phyloP scores from a whole-genome alignment of 2,113 vertebrate species.

The Pogona vitticeps region DNA sequence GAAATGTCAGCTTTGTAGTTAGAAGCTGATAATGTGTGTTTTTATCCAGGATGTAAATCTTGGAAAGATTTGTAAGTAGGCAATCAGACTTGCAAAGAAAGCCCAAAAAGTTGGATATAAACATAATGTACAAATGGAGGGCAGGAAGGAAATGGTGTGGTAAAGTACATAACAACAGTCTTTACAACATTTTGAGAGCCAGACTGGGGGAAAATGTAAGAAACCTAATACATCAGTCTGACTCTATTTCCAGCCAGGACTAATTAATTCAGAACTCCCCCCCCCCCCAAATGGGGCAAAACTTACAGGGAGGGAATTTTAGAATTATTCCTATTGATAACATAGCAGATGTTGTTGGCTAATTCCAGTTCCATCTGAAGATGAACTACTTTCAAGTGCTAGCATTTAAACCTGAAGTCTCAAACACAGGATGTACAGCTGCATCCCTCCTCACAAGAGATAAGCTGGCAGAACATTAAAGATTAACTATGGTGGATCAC shows the following conservation, averaged over 20 bases:
- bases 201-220: not conserved
- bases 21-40: too few relatives aligned
- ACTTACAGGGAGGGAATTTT: not conserved
- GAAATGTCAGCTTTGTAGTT: too few relatives aligned
- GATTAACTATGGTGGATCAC: constrained; percentile 1
- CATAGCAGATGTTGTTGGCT: not conserved
- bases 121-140: not conserved
- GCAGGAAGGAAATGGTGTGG: not conserved
- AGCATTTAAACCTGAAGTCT: not conserved
- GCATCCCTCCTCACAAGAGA: constrained; percentile 2
- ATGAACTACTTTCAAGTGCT: constrained; percentile 26
- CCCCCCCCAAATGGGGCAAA: not conserved
- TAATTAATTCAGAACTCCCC: not conserved
- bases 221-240: not conserved
- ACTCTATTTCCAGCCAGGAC: not conserved
- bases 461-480: not conserved
- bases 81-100: too few relatives aligned
- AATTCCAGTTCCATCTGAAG: constrained; percentile 22
- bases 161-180: not conserved
- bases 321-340: constrained; percentile 1
- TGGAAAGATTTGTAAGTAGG: not conserved
- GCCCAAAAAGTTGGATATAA: not conserved
- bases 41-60: too few relatives aligned
- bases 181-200: not conserved
- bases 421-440: constrained; percentile 2